Evolutionary conservation across 2,888 invertebrate genomes (phyloP), one percentile per base, ranked within the genome.

Genomic region (Lutraria lutraria): DNA sequence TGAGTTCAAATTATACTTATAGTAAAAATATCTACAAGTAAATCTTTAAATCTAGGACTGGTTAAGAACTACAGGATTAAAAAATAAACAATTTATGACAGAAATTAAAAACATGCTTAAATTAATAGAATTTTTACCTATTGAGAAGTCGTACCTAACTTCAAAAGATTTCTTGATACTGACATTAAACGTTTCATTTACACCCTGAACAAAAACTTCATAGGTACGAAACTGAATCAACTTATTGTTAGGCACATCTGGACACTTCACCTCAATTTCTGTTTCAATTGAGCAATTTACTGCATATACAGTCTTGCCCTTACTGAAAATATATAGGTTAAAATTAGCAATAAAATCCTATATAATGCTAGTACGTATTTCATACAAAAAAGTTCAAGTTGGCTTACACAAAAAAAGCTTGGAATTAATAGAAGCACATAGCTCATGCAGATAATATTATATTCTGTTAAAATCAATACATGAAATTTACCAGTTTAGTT

Each of bases 251-350:
- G 63, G 63, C 25, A 68, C 63, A 3, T n/a, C 25, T 10, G 21
- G 4, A 68, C 63, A 68, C 12, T 68, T n/a, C n/a, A 68, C 63
- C 63, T 68, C 25, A 25, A 1, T 25, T 68, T 68, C 63, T 68
- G 25, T 68, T 68, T 25, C 25, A 25, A 6, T 68, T n/a, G 63
- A 68, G 8, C 63, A 68, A 68, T 68, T 68, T 25, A 68, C 63
- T 25, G 25, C 3, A 68, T 68, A 68, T 68, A 13, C 2, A 68
- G 63, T 12, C 63, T 68, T 4, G 63, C 63, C n/a, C 6, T 68
- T 68, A 68, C 63, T 68, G 63, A 68, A 68, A 68, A 68, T 68
- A 68, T 25, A 68, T 21, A 25, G n/a, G 63, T 25, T 68, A 68
- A n/a, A n/a, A 68, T 68, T 68, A 68, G 63, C 12, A n/a, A 0